phyloP scores from a whole-genome alignment of 1,140 invertebrate genomes.

The Stenopsyche tienmushanensis region DNA sequence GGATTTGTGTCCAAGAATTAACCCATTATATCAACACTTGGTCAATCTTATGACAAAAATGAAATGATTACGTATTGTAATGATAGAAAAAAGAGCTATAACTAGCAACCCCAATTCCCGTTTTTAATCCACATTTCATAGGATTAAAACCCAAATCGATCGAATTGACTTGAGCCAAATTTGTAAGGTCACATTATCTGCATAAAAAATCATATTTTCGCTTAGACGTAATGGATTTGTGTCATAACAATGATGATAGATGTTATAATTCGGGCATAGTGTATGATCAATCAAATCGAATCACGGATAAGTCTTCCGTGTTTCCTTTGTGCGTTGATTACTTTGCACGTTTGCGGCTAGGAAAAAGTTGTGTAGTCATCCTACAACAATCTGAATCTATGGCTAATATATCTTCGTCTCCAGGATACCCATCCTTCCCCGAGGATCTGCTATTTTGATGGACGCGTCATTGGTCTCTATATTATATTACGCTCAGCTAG shows the following conservation, averaged over 20 bases:
- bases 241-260: constrained; percentile 12
- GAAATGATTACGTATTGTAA: too few species aligned
- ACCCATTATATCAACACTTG: too few species aligned
- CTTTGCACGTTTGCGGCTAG: constrained; percentile 2
- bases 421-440: constrained; percentile 4
- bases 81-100: too few species aligned
- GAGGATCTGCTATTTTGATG: constrained; percentile 3
- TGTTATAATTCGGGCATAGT: constrained; percentile 6
- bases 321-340: constrained; percentile 6
- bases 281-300: constrained; percentile 10
- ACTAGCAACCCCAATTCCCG: too few species aligned
- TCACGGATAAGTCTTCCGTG: constrained; percentile 6
- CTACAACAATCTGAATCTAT: background rate
- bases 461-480: constrained; percentile 11
- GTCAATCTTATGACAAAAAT: too few species aligned
- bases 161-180: too few species aligned
- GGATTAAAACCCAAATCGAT: too few species aligned
- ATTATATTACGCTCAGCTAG: constrained; percentile 1
- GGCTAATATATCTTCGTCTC: constrained; percentile 12
- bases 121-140: too few species aligned
- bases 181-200: too few species aligned
- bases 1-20: too few species aligned
- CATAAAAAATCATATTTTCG: too few species aligned
- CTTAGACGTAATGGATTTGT: too few species aligned
- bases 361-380: constrained; percentile 4